Conservation (phyloP, 2,797 vertebrate genomes). For the Enteromius radiatus region DNA sequence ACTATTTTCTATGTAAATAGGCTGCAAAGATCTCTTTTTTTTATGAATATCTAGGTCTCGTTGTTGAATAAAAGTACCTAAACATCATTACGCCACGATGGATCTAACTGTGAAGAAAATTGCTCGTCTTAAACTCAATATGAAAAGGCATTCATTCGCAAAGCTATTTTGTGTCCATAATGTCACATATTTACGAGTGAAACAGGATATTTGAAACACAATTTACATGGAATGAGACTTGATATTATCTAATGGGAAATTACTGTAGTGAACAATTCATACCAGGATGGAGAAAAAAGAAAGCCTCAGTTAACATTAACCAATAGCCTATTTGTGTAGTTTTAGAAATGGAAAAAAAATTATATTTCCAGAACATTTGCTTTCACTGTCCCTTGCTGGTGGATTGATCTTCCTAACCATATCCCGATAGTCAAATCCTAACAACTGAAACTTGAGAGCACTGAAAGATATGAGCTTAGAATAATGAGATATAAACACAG, state of each 20-base stretch:
- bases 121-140: constrained; percentile 13
- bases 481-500: background rate
- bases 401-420: background rate
- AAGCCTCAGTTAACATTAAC: background rate
- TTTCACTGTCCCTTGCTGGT: background rate
- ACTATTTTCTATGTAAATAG: constrained; percentile 20
- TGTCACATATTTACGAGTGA: background rate
- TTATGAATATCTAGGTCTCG: constrained; percentile 15
- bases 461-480: background rate
- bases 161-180: constrained; percentile 21
- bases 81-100: constrained; percentile 13
- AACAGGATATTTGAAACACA: background rate
- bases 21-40: background rate
- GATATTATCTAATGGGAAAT: background rate
- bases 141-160: constrained; percentile 7
- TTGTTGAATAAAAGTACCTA: constrained; percentile 18
- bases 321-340: background rate
- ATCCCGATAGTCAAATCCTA: background rate
- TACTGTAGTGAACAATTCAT: background rate
- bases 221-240: background rate
- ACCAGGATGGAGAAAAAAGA: background rate
- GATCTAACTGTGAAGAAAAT: constrained; percentile 28
- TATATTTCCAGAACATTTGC: background rate
- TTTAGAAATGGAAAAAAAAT: background rate
- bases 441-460: background rate